Evolutionary conservation across 2,797 vertebrate species (phyloP).

Genomic region (Remorina albescens): DNA sequence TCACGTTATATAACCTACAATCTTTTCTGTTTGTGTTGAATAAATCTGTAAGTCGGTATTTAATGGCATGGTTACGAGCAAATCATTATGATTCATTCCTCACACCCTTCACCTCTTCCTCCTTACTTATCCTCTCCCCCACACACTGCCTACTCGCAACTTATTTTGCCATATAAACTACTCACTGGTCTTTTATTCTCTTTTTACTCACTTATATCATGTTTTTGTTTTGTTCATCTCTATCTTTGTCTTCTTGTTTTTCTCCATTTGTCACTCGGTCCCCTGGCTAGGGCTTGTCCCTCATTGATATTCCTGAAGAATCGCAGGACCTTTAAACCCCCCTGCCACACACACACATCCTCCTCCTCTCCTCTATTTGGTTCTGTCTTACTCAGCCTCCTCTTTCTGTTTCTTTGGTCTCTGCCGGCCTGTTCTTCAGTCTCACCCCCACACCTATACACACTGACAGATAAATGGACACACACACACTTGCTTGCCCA

Average conservation of each 20-base stretch:
- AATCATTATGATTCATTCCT: conserved; percentile 21
- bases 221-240: neutral
- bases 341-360: too few relatives aligned
- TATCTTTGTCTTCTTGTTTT: neutral
- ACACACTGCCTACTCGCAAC: conserved; percentile 20
- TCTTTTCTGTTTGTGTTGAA: neutral
- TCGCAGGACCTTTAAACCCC: conserved; percentile 23
- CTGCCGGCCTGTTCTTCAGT: neutral
- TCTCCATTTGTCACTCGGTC: conserved; percentile 7
- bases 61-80: neutral
- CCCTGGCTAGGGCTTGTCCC: neutral
- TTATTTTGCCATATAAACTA: neutral
- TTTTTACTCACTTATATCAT: neutral
- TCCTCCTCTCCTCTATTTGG: neutral
- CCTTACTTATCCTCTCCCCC: conserved; percentile 20
- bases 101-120: conserved; percentile 7
- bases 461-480: conserved; percentile 31
- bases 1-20: neutral
- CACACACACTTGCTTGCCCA: neutral
- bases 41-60: neutral
- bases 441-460: conserved; percentile 27
- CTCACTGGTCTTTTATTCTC: neutral
- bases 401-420: conserved; percentile 20
- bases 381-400: conserved; percentile 14
- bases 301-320: conserved; percentile 52